Conservation (phyloP, 2,797 vertebrate species). For the Poecilia velifera region DNA sequence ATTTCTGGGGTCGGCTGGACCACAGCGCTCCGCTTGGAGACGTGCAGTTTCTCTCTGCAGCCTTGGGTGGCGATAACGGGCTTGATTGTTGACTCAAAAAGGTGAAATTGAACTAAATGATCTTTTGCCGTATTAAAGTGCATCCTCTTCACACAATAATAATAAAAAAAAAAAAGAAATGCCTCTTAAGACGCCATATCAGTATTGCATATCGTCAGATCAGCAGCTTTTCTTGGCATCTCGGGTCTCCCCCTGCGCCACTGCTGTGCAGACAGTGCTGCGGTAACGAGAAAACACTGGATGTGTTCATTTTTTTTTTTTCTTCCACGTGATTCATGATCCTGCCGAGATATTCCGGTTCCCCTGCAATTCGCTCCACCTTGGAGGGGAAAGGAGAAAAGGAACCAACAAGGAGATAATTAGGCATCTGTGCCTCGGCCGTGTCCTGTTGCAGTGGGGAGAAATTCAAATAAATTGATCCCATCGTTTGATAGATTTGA, state of each 20-base stretch:
- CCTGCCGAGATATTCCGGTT: conserved; percentile 27
- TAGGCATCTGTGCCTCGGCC: conserved; percentile 33
- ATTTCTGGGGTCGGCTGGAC: neutral
- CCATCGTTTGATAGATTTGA: conserved; percentile 73
- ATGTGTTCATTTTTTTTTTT: conserved; percentile 15
- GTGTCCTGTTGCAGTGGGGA: conserved; percentile 26
- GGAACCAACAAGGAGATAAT: conserved; percentile 54
- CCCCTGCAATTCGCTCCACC: conserved; percentile 22
- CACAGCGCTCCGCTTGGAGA: too few species aligned
- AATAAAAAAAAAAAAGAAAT: neutral
- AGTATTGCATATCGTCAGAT: neutral
- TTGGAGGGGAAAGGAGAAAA: conserved; percentile 33
- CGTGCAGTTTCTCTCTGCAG: neutral
- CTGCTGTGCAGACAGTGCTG: neutral
- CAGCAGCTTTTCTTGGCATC: neutral
- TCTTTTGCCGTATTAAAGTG: neutral
- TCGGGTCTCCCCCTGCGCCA: conserved; percentile 8
- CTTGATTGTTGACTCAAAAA: neutral
- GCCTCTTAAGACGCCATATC: neutral
- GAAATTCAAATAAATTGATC: conserved; percentile 63
- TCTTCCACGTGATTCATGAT: conserved; percentile 38
- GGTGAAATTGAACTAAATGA: neutral
- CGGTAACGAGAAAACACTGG: conserved; percentile 3
- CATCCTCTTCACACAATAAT: neutral
- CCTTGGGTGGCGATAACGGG: neutral